A percentile compares a stretch with the other conserved stretches of the same genome.
Conservation (phyloP, 2,113 vertebrate species). For the zebrafish (Danio rerio) region GRCz12tu NC_133180.1:53632501-53633000, state of each 20-base stretch:
- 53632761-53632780: neutral
- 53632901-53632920: conserved; percentile 28
- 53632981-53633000: conserved; percentile 49
- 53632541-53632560: conserved; percentile 73
- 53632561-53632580: conserved; percentile 72
- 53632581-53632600: conserved; percentile 66
- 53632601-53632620: conserved; percentile 74
- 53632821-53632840: neutral
- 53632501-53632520: conserved; percentile 60
- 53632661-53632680: conserved; percentile 38
- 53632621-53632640: conserved; percentile 71
- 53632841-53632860: neutral
- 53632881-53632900: conserved; percentile 8
- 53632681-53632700: conserved; percentile 24
- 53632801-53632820: neutral
- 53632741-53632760: conserved; percentile 8
- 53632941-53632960: conserved; percentile 30
- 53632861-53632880: neutral
- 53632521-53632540: conserved; percentile 65
- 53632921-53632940: conserved; percentile 27
- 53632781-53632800: conserved; percentile 17
- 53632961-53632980: conserved; percentile 51
- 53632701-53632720: conserved; percentile 20
- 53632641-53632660: conserved; percentile 72
- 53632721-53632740: conserved; percentile 15